phyloP scores from a whole-genome alignment of 1,140 invertebrate genomes.

The Ostrea edulis region DNA sequence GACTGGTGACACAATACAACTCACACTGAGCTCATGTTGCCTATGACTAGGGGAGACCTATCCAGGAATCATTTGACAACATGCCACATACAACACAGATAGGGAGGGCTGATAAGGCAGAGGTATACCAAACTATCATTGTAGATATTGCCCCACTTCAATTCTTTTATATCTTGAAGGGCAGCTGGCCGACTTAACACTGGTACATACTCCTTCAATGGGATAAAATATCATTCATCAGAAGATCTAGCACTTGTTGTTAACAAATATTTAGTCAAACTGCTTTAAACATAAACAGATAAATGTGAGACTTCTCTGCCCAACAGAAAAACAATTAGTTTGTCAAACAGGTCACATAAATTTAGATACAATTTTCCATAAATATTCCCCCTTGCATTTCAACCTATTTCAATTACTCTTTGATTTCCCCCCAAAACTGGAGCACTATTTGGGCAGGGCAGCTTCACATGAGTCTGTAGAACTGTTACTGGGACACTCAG shows the following conservation, averaged over 20 bases:
- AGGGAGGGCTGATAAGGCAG: neutral
- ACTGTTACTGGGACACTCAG: neutral
- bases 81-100: conserved; percentile 31
- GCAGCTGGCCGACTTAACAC: conserved; percentile 73
- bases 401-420: no score
- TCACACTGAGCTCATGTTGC: neutral
- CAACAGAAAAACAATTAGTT: neutral
- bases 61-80: neutral
- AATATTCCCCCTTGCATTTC: no score
- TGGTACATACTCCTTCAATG: conserved; percentile 76
- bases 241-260: neutral
- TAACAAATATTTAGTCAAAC: conserved; percentile 22
- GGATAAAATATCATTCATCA: conserved; percentile 17
- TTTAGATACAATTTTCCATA: neutral
- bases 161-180: conserved; percentile 70
- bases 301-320: conserved; percentile 5
- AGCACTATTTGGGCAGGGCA: neutral
- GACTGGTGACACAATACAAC: neutral
- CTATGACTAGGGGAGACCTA: neutral
- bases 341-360: neutral
- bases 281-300: neutral
- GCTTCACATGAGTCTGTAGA: neutral
- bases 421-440: neutral
- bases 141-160: conserved; percentile 76
- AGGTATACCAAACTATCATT: conserved; percentile 71